A percentile compares a stretch with the other conserved stretches of the same genome.
phyloP scores from a whole-genome alignment of 2,113 vertebrate species.

The Eleginops maclovinus region DNA sequence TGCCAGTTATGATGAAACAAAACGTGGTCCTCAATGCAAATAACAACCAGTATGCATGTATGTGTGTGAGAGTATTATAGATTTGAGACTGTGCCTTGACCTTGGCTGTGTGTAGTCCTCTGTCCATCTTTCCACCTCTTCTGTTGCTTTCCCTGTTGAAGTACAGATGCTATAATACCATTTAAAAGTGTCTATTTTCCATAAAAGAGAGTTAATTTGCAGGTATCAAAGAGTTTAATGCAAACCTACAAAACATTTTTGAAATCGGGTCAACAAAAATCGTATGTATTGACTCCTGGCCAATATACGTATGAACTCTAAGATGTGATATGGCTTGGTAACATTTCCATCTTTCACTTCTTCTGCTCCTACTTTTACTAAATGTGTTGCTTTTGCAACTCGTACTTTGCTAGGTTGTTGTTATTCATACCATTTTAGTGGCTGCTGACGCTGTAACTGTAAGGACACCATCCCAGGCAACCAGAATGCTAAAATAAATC shows the following conservation, averaged over 20 bases:
- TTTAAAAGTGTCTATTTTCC: neutral
- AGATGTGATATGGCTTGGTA: neutral
- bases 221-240: too few species aligned
- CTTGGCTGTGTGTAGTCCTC: conserved; percentile 2
- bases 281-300: neutral
- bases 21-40: too few species aligned
- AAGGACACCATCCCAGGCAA: neutral
- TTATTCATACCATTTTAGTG: neutral
- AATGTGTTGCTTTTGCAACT: too few species aligned
- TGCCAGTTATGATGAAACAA: too few species aligned
- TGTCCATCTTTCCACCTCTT: conserved; percentile 12
- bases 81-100: conserved; percentile 20
- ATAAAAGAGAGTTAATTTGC: neutral
- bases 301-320: neutral
- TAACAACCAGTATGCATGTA: neutral
- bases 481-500: neutral
- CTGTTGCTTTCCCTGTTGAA: neutral
- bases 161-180: neutral
- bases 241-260: neutral
- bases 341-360: neutral
- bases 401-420: too few species aligned
- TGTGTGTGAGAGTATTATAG: neutral
- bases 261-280: neutral
- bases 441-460: conserved; percentile 2
- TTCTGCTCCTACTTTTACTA: too few species aligned